A percentile compares a stretch with the other conserved stretches of the same genome.
Conservation (phyloP, 2,113 vertebrate species). For the Plotosus lineatus region DNA sequence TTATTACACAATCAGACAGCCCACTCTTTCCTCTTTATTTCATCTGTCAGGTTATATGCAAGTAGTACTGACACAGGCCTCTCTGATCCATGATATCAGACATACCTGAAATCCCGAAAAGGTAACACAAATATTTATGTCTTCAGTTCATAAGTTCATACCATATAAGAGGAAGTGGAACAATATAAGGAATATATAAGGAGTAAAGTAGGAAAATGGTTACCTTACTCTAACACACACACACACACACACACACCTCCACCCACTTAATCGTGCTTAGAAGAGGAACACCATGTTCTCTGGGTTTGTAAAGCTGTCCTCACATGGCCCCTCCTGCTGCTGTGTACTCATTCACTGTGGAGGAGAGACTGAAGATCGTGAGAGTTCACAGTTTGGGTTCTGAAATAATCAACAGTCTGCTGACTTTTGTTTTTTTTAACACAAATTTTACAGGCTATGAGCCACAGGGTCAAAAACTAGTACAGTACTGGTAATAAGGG, state of each 20-base stretch:
- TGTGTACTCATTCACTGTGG: slow-evolving; percentile 50
- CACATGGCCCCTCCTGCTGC: slow-evolving; percentile 55
- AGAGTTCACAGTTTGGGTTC: slow-evolving; percentile 23
- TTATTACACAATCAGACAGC: slow-evolving; percentile 1
- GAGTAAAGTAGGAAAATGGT: slow-evolving; percentile 54
- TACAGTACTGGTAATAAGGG: background rate
- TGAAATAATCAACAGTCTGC: slow-evolving; percentile 36
- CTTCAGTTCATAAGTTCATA: slow-evolving; percentile 15
- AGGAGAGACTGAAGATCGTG: slow-evolving; percentile 47
- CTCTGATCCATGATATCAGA: slow-evolving; percentile 22
- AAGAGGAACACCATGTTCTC: slow-evolving; percentile 55
- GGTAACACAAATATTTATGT: background rate
- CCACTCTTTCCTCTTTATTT: slow-evolving; percentile 22
- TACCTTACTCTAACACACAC: slow-evolving; percentile 7
- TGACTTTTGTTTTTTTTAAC: slow-evolving; percentile 8
- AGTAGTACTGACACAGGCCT: slow-evolving; percentile 9
- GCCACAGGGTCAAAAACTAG: slow-evolving; percentile 5
- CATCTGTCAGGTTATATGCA: slow-evolving; percentile 14
- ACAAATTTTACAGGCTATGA: slow-evolving; percentile 14
- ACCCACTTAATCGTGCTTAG: slow-evolving; percentile 43
- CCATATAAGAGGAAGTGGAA: slow-evolving; percentile 52
- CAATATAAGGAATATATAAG: slow-evolving; percentile 58
- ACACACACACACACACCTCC: slow-evolving; percentile 35
- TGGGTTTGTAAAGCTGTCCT: slow-evolving; percentile 54
- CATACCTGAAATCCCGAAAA: slow-evolving; percentile 9